These are phyloP conservation scores for Chrysodeixis includens DNA, from an alignment of 2,888 invertebrate genomes.

Conservation along the genomic window DNA sequence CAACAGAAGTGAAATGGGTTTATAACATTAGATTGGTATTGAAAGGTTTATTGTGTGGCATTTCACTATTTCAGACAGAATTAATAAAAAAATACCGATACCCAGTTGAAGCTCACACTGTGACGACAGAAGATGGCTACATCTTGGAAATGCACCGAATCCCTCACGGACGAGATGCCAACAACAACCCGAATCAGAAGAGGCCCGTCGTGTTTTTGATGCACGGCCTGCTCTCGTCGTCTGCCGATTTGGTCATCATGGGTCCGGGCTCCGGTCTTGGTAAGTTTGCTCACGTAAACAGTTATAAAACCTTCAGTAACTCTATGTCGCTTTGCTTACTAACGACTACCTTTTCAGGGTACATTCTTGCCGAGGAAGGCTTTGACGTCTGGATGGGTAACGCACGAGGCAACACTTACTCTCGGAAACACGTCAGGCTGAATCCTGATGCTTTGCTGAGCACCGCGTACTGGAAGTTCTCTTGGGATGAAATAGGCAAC, in stretches of 20 bases:
- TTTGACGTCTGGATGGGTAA: slow-evolving; percentile 96
- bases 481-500: slow-evolving; percentile 95
- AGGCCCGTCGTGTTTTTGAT: slow-evolving; percentile 90
- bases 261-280: slow-evolving; percentile 91
- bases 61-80: slow-evolving; percentile 60
- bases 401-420: slow-evolving; percentile 92
- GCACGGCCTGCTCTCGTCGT: slow-evolving; percentile 93
- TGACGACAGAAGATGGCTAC: slow-evolving; percentile 93
- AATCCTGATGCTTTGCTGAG: slow-evolving; percentile 76
- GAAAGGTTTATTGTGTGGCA: neutral
- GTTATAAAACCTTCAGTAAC: neutral
- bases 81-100: slow-evolving; percentile 91
- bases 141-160: slow-evolving; percentile 94
- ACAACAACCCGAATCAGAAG: slow-evolving; percentile 77
- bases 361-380: slow-evolving; percentile 91
- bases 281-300: slow-evolving; percentile 58
- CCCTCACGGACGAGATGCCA: slow-evolving; percentile 84
- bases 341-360: slow-evolving; percentile 66
- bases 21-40: too few species aligned
- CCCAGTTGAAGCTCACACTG: slow-evolving; percentile 90
- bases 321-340: neutral
- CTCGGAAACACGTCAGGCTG: slow-evolving; percentile 86
- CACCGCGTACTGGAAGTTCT: slow-evolving; percentile 91
- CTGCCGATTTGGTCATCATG: slow-evolving; percentile 93
- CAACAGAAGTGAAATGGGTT: too few species aligned